These are phyloP conservation scores for Prosopocoilus inquinatus DNA, from an alignment of 2,888 invertebrate genomes.

Conservation along the genomic window DNA sequence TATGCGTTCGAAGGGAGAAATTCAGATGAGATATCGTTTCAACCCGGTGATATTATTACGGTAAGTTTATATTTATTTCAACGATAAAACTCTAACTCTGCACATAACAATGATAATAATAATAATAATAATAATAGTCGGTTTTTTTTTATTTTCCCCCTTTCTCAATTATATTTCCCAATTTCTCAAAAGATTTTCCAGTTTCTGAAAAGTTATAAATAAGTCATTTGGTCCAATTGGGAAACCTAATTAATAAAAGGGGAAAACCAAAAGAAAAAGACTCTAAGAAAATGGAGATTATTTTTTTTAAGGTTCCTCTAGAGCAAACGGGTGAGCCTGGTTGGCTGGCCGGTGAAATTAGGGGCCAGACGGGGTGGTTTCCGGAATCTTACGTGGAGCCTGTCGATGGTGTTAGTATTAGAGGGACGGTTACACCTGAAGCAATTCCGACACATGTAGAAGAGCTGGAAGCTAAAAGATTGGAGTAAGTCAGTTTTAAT, in stretches of 20 bases:
- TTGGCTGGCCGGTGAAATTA: conserved; percentile 92
- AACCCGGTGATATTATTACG: conserved; percentile 89
- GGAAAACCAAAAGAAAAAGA: no score
- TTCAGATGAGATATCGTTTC: conserved; percentile 87
- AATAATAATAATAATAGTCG: no score
- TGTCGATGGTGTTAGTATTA: conserved; percentile 53
- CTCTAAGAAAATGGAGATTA: conserved; percentile 14
- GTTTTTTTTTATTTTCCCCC: no score
- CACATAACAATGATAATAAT: no score
- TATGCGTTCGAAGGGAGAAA: conserved; percentile 93
- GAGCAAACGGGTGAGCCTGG: conserved; percentile 91
- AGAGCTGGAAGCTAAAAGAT: conserved; percentile 40
- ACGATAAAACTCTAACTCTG: no score
- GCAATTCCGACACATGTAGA: conserved; percentile 24
- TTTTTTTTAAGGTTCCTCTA: conserved; percentile 57
- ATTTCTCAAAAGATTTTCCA: no score
- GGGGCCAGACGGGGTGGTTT: conserved; percentile 93
- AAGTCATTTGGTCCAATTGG: no score
- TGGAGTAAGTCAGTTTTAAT: conserved; percentile 53
- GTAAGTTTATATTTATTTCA: conserved; percentile 51
- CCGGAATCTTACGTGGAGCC: conserved; percentile 93
- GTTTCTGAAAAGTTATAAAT: no score
- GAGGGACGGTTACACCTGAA: conserved; percentile 32
- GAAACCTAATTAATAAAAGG: no score
- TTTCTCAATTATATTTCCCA: no score